Evolutionary conservation across 2,888 invertebrate genomes (phyloP), one percentile per base, ranked within the genome.

Genomic region (Apodemia duryi): DNA sequence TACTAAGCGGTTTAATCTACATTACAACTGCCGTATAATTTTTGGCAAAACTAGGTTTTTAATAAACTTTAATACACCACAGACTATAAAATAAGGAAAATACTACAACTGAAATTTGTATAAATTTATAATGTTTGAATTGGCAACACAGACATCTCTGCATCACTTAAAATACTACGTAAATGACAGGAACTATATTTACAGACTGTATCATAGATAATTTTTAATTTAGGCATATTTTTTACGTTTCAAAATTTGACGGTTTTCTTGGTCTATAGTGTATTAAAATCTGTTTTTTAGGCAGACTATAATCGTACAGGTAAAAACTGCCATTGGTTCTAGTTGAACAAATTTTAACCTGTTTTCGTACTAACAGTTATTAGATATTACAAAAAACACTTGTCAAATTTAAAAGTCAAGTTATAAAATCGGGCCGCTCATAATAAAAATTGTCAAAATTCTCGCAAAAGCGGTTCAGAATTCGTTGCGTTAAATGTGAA

Each of bases 1-100:
- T n/a, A n/a, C n/a, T n/a, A n/a, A n/a, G n/a, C n/a, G n/a, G n/a
- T n/a, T n/a, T n/a, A n/a, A n/a, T n/a, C n/a, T n/a, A n/a, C n/a
- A n/a, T n/a, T n/a, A n/a, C n/a, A n/a, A n/a, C n/a, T n/a, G n/a
- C n/a, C n/a, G n/a, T n/a, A n/a, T n/a, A n/a, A n/a, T n/a, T n/a
- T n/a, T n/a, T n/a, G n/a, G 89, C 88, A 87, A 85, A 81, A 80
- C 86, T 87, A 83, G 80, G 76, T 79, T 79, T 74, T 73, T 73
- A 72, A 74, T 73, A 72, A 63, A 62, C 38, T 62, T 64, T 54
- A 38, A 61, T 65, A 62, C 61, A 49, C 46, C 5, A 13, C n/a
- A n/a, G 46, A 51, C 49, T 51, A 21, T 13, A 46, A 46, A 11
- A 11, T 32, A 32, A 32, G 4, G 4, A 32, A 32, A 32, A 32